phyloP scores from a whole-genome alignment of 2,888 invertebrate species.

The Augiades crinisus region DNA sequence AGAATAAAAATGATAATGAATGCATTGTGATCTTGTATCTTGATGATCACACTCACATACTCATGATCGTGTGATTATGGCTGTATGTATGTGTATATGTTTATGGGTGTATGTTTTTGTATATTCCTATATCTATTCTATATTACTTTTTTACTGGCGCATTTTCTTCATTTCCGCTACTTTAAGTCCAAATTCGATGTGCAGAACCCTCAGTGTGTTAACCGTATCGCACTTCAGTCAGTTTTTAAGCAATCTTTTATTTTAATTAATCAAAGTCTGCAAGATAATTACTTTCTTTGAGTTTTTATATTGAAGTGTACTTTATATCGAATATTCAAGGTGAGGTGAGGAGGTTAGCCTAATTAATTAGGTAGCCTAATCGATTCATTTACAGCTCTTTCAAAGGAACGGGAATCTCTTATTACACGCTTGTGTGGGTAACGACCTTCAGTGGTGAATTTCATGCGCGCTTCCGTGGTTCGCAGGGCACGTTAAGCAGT shows the following conservation, averaged over 20 bases:
- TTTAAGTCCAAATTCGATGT: neutral
- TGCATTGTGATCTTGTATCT: no score
- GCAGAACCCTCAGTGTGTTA: neutral
- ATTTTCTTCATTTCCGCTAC: no score
- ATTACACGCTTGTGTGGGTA: neutral
- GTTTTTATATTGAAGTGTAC: neutral
- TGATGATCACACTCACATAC: no score
- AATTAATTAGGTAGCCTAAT: slow-evolving; percentile 9
- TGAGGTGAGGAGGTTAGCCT: slow-evolving; percentile 6
- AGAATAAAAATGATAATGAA: no score
- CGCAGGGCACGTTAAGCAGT: no score
- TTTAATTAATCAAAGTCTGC: slow-evolving; percentile 3
- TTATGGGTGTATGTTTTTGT: no score
- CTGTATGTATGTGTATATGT: no score
- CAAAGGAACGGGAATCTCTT: slow-evolving; percentile 4
- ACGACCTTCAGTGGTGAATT: neutral
- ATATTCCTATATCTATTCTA: no score
- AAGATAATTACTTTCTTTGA: neutral
- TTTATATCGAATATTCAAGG: neutral
- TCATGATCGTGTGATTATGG: no score
- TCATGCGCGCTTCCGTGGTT: neutral
- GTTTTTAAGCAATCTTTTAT: neutral
- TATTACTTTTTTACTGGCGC: no score
- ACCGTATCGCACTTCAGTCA: neutral
- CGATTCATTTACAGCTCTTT: slow-evolving; percentile 2